phyloP scores from a whole-genome alignment of 2,113 vertebrate genomes.

The Delphinus delphis region DNA sequence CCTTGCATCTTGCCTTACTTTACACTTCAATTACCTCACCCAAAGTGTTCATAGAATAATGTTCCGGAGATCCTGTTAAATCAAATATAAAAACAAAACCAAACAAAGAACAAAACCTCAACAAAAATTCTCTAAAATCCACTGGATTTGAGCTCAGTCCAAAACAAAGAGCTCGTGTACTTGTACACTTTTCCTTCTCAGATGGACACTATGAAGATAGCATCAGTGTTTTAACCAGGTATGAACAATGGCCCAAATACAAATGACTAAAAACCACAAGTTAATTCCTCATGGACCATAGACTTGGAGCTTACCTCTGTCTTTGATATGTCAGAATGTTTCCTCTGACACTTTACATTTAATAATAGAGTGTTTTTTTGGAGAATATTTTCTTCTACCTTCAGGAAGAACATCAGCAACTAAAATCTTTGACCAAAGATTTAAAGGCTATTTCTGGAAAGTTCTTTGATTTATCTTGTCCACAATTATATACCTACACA shows the following conservation, averaged over 20 bases:
- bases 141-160: background rate
- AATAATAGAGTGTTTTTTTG: background rate
- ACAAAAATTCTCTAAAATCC: conserved; percentile 1
- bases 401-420: background rate
- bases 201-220: background rate
- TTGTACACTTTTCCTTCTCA: conserved; percentile 27
- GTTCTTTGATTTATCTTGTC: background rate
- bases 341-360: background rate
- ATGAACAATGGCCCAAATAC: background rate
- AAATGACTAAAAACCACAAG: background rate
- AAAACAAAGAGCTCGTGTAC: background rate
- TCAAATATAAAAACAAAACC: conserved; percentile 47
- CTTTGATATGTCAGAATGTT: background rate
- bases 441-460: background rate
- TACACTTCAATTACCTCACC: background rate
- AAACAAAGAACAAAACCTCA: background rate
- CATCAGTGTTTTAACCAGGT: background rate
- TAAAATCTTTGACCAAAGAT: background rate
- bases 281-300: background rate
- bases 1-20: background rate
- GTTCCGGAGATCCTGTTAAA: background rate
- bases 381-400: background rate
- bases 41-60: background rate
- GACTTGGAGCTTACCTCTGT: background rate
- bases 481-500: background rate